Evolutionary conservation across 53 echinoderm and acorn worm genomes (phyloP), one percentile per base, ranked within the genome.

Genomic region (Zoroaster sp.): DNA sequence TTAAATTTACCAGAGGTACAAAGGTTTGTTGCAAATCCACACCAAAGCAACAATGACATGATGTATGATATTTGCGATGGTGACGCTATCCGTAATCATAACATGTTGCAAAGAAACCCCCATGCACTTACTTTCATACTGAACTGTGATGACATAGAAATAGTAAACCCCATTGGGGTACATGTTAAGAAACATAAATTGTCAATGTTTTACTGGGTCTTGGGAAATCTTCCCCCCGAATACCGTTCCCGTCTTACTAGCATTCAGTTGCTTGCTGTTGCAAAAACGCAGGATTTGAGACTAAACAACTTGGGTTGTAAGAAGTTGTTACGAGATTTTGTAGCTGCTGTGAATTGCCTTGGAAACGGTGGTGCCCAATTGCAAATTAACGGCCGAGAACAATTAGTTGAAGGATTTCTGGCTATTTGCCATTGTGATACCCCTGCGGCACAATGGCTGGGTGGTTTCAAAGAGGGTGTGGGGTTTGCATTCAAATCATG

Each of bases 381-480:
- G 3, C 8, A 90, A 4, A 32, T 95, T 2, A 89, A 92, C 74
- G 83, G 86, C 9, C 31, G 12, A 7, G 36, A 69, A 21, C 69
- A 69, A 31, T 12, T 67, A 5, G 10, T 90, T 76, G 92, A 95
- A 83, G 92, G 95, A 13, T 59, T 67, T 32, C 74, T 95, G n/a
- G 88, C 90, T 2, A 85, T 95, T 42, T 76, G 33, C 0, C 88
- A 92, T 23, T 87, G 90, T 85, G 93, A 95, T 39, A 95, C 93
- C 39, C 93, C 77, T 55, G 95, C 93, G 88, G 78, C 93, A 34
- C 66, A 93, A 6, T 95, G 93, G 93, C 65, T 95, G 47, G 95
- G 91, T 4, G 90, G 90, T 17, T 94, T 95, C 52, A 94, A 94
- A 72, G 92, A 94, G 63, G 94, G 92, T 74, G 94, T 94, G 4